These are phyloP conservation scores for Micrastur ruficollis DNA, from an alignment of 2,797 vertebrate genomes.

Conservation along the genomic window DNA sequence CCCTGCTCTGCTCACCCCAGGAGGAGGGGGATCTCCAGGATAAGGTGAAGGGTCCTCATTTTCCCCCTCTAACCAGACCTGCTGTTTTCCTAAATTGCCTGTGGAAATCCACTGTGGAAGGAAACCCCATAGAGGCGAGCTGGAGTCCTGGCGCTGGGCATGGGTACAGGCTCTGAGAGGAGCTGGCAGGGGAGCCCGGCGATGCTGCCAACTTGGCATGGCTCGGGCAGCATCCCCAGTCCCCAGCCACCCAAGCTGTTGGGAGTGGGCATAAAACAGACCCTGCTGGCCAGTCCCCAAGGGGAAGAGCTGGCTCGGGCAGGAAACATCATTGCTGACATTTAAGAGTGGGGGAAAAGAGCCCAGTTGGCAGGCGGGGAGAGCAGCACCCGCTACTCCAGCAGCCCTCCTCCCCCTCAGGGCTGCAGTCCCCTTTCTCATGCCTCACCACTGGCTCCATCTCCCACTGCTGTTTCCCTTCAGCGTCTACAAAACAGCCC, in stretches of 20 bases:
- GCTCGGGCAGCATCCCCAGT: conserved; percentile 16
- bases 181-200: background rate
- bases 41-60: background rate
- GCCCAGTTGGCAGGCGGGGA: background rate
- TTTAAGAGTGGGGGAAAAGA: background rate
- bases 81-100: background rate
- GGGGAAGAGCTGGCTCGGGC: conserved; percentile 51
- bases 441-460: background rate
- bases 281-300: conserved; percentile 45
- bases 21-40: too few relatives aligned
- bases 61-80: background rate
- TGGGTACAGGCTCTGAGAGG: background rate
- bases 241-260: conserved; percentile 58
- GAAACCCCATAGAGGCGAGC: background rate
- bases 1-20: background rate
- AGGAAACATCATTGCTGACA: conserved; percentile 50
- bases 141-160: background rate
- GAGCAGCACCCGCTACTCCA: background rate
- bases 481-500: background rate
- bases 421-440: background rate
- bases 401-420: background rate
- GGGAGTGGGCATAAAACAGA: conserved; percentile 49
- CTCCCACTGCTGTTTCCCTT: background rate
- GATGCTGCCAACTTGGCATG: conserved; percentile 34
- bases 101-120: rapidly evolving